These are phyloP conservation scores for Anastatus disparis DNA, from an alignment of 1,140 invertebrate species.

Conservation along the genomic window DNA sequence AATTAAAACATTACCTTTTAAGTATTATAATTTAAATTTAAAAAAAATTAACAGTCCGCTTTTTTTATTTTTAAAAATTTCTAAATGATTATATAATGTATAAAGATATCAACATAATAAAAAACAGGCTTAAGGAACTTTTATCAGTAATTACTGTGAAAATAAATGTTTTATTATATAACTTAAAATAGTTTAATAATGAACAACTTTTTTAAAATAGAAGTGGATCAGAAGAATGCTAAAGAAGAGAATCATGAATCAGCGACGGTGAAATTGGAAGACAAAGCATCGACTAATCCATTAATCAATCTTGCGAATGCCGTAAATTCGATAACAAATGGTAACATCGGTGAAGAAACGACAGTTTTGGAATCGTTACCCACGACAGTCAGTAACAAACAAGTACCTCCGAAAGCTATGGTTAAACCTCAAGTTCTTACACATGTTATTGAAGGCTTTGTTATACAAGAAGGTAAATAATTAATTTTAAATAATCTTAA, in stretches of 20 bases:
- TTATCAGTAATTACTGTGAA: no score
- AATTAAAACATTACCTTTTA: no score
- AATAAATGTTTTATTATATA: no score
- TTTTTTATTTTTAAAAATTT: no score
- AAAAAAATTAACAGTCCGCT: no score
- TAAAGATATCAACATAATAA: no score
- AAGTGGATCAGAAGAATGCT: constrained; percentile 47
- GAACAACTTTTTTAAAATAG: no score
- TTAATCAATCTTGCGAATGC: constrained; percentile 61
- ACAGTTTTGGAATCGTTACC: constrained; percentile 48
- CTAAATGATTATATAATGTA: no score
- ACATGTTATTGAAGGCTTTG: constrained; percentile 96
- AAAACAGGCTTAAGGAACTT: no score
- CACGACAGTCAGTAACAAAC: constrained; percentile 67
- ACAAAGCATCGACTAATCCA: constrained; percentile 57
- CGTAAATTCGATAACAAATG: constrained; percentile 64
- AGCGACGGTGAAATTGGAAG: constrained; percentile 47
- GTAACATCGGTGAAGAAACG: constrained; percentile 53
- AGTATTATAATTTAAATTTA: no score
- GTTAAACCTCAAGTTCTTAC: constrained; percentile 96
- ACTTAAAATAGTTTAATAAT: no score
- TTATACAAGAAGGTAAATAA: constrained; percentile 87
- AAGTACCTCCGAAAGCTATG: constrained; percentile 88
- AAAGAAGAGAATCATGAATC: constrained; percentile 51
- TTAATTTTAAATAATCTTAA: no score